A percentile compares a stretch with the other conserved stretches of the same genome.
phyloP scores from a whole-genome alignment of 2,797 vertebrate genomes.

The Sardinella longiceps region DNA sequence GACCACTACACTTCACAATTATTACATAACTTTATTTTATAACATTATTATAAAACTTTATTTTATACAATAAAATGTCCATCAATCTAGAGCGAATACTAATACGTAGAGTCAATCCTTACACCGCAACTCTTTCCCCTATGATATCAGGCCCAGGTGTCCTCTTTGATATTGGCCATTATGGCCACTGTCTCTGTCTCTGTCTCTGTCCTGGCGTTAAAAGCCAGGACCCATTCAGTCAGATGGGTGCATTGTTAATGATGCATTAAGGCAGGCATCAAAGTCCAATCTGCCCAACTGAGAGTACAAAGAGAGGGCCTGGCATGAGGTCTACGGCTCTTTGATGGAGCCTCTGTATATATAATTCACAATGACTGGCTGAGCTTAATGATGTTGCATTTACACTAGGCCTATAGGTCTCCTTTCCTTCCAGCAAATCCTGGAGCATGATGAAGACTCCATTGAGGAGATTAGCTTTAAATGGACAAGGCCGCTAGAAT shows the following conservation, averaged over 20 bases:
- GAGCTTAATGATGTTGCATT: not conserved
- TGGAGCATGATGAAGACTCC: not conserved
- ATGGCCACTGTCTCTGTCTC: not conserved
- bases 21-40: not conserved
- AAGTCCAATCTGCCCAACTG: not conserved
- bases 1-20: not conserved
- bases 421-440: not conserved
- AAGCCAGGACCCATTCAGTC: not conserved
- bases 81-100: not conserved
- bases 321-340: conserved; percentile 13
- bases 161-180: conserved; percentile 9
- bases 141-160: conserved; percentile 8
- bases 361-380: not conserved
- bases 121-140: not conserved
- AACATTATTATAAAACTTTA: not conserved
- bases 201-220: not conserved
- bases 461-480: not conserved
- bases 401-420: not conserved
- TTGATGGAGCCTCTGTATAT: conserved; percentile 6
- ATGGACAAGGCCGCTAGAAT: too few relatives aligned
- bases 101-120: not conserved
- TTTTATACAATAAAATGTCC: not conserved
- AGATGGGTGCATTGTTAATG: conserved; percentile 10
- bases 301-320: not conserved
- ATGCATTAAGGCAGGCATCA: not conserved